Percentiles rank a stretch among this genome's conserved stretches.
These are phyloP conservation scores for Lerista edwardsae DNA, from an alignment of 2,797 vertebrate genomes.

Conservation along the genomic window DNA sequence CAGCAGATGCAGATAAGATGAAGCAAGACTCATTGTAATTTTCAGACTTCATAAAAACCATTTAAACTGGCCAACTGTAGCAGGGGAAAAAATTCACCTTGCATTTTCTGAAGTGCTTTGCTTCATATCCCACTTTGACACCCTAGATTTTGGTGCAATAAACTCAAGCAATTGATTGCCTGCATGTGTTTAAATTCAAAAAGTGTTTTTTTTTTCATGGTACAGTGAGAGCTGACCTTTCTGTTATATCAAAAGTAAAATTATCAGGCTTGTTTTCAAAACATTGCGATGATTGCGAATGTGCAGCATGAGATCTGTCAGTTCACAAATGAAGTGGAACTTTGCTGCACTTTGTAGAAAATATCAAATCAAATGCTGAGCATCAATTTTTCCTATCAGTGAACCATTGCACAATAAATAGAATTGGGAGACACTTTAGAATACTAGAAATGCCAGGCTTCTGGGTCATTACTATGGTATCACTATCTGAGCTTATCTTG, in stretches of 20 bases:
- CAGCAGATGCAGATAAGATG: slow-evolving; percentile 48
- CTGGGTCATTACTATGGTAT: background rate
- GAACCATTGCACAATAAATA: slow-evolving; percentile 41
- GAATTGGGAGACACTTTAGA: slow-evolving; percentile 19
- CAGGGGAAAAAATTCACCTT: slow-evolving; percentile 11
- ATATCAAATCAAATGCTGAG: slow-evolving; percentile 21
- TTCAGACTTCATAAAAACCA: slow-evolving; percentile 44
- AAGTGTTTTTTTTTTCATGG: background rate
- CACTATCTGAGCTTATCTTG: slow-evolving; percentile 24
- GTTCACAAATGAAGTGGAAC: slow-evolving; percentile 46
- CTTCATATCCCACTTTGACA: slow-evolving; percentile 24
- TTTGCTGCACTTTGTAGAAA: slow-evolving; percentile 45
- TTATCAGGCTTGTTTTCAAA: slow-evolving; percentile 25
- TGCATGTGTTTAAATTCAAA: slow-evolving; percentile 16
- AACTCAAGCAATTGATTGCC: slow-evolving; percentile 26
- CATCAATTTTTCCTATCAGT: slow-evolving; percentile 40
- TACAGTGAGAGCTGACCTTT: slow-evolving; percentile 25
- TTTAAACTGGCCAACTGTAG: slow-evolving; percentile 34
- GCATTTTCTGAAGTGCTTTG: slow-evolving; percentile 46
- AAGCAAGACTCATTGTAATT: slow-evolving; percentile 48
- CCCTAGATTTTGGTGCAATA: slow-evolving; percentile 25
- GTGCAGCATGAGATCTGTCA: slow-evolving; percentile 22
- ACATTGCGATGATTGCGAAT: slow-evolving; percentile 1
- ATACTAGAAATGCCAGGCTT: slow-evolving; percentile 7
- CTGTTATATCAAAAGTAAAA: slow-evolving; percentile 8